phyloP scores from a whole-genome alignment of 2,797 vertebrate species.

The Momotus momota region DNA sequence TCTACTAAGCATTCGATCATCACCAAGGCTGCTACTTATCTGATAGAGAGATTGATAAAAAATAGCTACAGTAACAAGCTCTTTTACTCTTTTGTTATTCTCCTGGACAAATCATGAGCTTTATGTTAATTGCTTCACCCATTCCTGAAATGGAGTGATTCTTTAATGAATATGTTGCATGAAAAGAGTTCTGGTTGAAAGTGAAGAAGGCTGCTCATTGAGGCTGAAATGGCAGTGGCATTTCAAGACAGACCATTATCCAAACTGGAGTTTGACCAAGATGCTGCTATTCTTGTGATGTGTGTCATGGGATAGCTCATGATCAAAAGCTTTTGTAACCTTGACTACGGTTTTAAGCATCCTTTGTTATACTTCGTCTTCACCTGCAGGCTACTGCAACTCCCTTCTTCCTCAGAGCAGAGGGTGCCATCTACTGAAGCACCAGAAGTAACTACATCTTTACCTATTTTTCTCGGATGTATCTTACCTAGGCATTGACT shows the following conservation, averaged over 20 bases:
- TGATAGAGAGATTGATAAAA: neutral
- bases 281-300: constrained; percentile 6
- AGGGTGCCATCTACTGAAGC: neutral
- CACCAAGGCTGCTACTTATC: neutral
- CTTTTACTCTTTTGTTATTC: neutral
- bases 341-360: neutral
- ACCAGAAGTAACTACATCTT: neutral
- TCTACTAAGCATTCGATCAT: neutral
- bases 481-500: neutral
- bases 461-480: neutral
- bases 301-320: neutral
- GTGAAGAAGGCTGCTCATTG: neutral
- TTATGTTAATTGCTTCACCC: neutral
- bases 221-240: neutral
- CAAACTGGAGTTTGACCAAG: constrained; percentile 9
- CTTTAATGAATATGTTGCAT: neutral
- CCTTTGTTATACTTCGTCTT: neutral
- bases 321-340: constrained; percentile 10
- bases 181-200: neutral
- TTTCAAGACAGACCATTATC: neutral
- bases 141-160: neutral
- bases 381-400: neutral
- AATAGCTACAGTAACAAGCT: neutral
- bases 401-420: neutral
- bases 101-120: neutral